Conservation (phyloP, 2,113 vertebrate genomes). For the Argyrosomus japonicus region DNA sequence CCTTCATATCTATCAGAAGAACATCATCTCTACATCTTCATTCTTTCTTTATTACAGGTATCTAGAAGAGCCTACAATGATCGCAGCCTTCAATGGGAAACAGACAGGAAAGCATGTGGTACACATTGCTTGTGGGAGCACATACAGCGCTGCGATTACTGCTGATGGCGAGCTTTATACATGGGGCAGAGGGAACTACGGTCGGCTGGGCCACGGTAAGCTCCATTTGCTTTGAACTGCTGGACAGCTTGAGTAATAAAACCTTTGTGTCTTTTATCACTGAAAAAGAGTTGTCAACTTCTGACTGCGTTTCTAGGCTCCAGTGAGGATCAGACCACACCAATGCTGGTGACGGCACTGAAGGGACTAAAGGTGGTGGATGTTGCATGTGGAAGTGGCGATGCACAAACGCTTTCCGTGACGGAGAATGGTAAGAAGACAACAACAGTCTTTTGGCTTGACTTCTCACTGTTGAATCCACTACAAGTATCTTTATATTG, state of each 20-base stretch:
- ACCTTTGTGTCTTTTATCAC: background rate
- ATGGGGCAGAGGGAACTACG: constrained; percentile 97
- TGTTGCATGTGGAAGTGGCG: constrained; percentile 95
- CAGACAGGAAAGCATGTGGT: constrained; percentile 93
- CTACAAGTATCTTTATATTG: background rate
- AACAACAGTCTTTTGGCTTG: background rate
- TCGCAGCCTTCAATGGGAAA: constrained; percentile 92
- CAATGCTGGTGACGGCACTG: constrained; percentile 93
- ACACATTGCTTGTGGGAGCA: constrained; percentile 95
- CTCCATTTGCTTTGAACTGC: background rate
- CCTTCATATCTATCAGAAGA: background rate
- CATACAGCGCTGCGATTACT: constrained; percentile 95
- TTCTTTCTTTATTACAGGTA: constrained; percentile 82
- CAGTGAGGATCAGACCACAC: constrained; percentile 97
- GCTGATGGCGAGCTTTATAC: constrained; percentile 97
- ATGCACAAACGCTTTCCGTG: constrained; percentile 96
- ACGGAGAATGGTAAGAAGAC: constrained; percentile 92
- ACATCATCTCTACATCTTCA: background rate
- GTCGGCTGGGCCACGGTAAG: constrained; percentile 95
- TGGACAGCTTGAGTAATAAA: background rate
- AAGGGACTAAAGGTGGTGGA: constrained; percentile 97
- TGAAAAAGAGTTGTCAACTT: background rate
- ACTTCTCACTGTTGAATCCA: background rate
- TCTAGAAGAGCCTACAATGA: constrained; percentile 93
- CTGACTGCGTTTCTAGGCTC: constrained; percentile 84